A percentile compares a stretch with the other conserved stretches of the same genome.
Evolutionary conservation across 2,113 vertebrate genomes (phyloP).

Genomic region (Hemiprocne comata): DNA sequence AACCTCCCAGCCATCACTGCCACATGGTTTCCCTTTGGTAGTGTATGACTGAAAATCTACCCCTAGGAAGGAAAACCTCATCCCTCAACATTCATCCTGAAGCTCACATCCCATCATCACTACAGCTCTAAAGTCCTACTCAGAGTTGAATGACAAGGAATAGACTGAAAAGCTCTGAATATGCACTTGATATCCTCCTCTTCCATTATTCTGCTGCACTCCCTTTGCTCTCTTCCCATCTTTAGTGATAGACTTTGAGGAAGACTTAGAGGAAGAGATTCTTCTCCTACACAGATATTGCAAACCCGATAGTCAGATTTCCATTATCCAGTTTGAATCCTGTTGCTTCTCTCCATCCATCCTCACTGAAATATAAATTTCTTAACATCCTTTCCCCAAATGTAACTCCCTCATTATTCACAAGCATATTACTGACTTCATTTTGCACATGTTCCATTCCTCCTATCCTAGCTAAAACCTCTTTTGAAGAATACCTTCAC

Average conservation of each 20-base stretch:
- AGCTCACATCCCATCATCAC: conserved; percentile 14
- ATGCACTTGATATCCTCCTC: not conserved
- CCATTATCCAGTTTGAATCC: conserved; percentile 22
- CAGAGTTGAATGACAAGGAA: conserved; percentile 3
- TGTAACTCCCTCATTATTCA: conserved; percentile 18
- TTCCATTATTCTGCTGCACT: not conserved
- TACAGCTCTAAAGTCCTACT: not conserved
- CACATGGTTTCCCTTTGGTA: not conserved
- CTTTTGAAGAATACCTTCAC: conserved; percentile 1
- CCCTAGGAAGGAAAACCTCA: not conserved
- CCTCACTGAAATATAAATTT: not conserved
- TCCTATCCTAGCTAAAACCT: not conserved
- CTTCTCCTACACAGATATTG: not conserved
- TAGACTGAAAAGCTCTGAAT: conserved; percentile 30
- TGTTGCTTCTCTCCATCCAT: not conserved
- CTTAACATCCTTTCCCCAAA: conserved; percentile 13
- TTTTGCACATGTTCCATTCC: conserved; percentile 8
- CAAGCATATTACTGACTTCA: not conserved
- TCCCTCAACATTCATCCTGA: conserved; percentile 23
- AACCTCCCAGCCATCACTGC: not conserved
- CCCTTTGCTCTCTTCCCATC: not conserved
- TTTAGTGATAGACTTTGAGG: not conserved
- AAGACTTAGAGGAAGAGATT: not conserved
- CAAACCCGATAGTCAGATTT: not conserved
- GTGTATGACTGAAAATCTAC: conserved; percentile 11